Conservation (phyloP, 1,140 invertebrate genomes). For the Ephestia elutella region DNA sequence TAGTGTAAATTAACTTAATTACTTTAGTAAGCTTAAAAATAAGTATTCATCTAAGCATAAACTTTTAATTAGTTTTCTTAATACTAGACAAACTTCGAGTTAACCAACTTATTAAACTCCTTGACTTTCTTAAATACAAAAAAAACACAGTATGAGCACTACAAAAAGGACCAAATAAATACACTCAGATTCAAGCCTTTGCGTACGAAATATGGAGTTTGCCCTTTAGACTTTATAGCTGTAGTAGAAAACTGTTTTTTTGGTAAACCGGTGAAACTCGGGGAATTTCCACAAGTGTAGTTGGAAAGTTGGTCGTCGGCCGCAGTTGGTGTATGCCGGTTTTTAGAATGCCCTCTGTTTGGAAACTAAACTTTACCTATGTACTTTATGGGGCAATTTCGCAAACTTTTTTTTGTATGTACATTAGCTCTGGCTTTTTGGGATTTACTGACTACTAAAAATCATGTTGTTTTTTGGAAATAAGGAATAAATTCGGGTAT, state of each 20-base stretch:
- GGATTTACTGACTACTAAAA: no score
- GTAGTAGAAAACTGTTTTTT: slow-evolving; percentile 36
- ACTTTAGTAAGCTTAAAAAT: no score
- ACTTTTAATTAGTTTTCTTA: no score
- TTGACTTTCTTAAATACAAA: neutral
- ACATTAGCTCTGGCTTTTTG: neutral
- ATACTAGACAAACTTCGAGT: no score
- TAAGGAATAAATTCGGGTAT: no score
- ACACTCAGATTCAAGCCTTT: slow-evolving; percentile 11
- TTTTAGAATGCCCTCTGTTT: slow-evolving; percentile 25
- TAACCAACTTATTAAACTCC: no score
- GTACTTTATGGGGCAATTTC: neutral
- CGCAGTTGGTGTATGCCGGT: slow-evolving; percentile 19
- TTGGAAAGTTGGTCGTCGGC: slow-evolving; percentile 40
- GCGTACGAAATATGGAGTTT: slow-evolving; percentile 24
- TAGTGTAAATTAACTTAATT: no score
- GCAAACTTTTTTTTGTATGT: neutral
- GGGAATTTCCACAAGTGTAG: slow-evolving; percentile 50
- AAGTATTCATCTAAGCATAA: no score
- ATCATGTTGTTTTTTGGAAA: no score
- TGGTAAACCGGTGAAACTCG: slow-evolving; percentile 37
- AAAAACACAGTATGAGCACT: neutral
- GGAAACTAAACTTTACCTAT: slow-evolving; percentile 18
- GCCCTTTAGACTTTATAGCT: slow-evolving; percentile 32
- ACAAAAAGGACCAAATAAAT: slow-evolving; percentile 19